These are phyloP conservation scores for Eupithecia inturbata DNA, from an alignment of 2,888 invertebrate species.

Conservation along the genomic window DNA sequence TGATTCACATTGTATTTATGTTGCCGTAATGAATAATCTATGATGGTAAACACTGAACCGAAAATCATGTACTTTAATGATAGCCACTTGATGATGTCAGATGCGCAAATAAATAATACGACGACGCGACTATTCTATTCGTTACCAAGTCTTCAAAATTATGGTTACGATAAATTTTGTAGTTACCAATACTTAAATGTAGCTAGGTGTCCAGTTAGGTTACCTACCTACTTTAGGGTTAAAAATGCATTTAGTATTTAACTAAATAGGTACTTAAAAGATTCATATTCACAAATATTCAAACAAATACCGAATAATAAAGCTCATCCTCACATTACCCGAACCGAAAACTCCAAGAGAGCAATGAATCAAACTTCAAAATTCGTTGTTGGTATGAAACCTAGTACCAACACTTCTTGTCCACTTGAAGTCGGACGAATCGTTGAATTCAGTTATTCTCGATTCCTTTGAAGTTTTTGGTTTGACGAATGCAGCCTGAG, in stretches of 20 bases:
- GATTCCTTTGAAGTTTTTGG: too few species aligned
- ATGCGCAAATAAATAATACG: neutral
- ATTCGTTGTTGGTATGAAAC: neutral
- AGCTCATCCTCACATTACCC: neutral
- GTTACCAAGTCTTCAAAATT: neutral
- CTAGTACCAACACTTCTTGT: too few species aligned
- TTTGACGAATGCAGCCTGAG: too few species aligned
- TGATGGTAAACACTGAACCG: neutral
- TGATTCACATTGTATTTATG: neutral
- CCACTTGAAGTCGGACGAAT: too few species aligned
- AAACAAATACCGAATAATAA: too few species aligned
- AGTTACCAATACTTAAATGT: slow-evolving; percentile 11
- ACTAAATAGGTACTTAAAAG: neutral
- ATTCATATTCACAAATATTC: neutral
- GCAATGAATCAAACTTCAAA: neutral
- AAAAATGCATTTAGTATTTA: neutral
- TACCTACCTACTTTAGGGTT: neutral
- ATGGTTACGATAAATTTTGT: neutral
- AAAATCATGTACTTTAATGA: neutral
- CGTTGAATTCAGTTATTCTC: too few species aligned
- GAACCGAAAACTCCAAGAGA: neutral
- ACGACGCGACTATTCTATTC: neutral
- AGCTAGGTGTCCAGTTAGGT: slow-evolving; percentile 18
- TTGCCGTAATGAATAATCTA: neutral
- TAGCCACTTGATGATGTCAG: neutral